phyloP scores from a whole-genome alignment of 2,797 vertebrate genomes.

The Molossus alvarezi region DNA sequence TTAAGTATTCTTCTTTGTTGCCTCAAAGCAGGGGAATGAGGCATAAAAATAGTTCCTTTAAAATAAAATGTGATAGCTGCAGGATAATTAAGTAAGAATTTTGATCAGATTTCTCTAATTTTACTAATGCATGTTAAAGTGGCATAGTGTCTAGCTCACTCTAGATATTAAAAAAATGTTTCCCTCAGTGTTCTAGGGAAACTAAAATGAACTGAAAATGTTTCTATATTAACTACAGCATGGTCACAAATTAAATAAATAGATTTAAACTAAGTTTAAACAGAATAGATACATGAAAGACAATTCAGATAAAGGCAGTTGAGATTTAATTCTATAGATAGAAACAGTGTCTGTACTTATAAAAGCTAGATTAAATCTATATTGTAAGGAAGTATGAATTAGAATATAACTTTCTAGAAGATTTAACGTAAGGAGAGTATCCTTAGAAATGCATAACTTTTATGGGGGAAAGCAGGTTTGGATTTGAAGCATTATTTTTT shows the following conservation, averaged over 20 bases:
- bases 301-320: constrained; percentile 38
- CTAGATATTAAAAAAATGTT: constrained; percentile 43
- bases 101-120: not conserved
- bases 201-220: constrained; percentile 46
- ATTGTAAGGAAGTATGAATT: constrained; percentile 49
- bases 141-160: not conserved
- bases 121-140: constrained; percentile 57
- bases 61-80: not conserved
- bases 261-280: constrained; percentile 62
- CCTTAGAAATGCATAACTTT: constrained; percentile 43
- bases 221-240: constrained; percentile 55
- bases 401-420: constrained; percentile 59
- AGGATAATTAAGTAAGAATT: not conserved
- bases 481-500: constrained; percentile 64
- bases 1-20: constrained; percentile 5
- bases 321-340: not conserved
- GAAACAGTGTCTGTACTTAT: constrained; percentile 27
- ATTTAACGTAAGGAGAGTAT: constrained; percentile 54
- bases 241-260: constrained; percentile 29
- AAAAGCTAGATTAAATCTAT: constrained; percentile 55
- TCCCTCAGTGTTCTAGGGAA: constrained; percentile 51
- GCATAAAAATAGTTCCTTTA: not conserved
- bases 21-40: constrained; percentile 17
- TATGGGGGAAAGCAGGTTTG: not conserved
- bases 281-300: constrained; percentile 43